Evolutionary conservation across 1,140 invertebrate species (phyloP), one percentile per base, ranked within the genome.

Genomic region (Drosophila repletoides): DNA sequence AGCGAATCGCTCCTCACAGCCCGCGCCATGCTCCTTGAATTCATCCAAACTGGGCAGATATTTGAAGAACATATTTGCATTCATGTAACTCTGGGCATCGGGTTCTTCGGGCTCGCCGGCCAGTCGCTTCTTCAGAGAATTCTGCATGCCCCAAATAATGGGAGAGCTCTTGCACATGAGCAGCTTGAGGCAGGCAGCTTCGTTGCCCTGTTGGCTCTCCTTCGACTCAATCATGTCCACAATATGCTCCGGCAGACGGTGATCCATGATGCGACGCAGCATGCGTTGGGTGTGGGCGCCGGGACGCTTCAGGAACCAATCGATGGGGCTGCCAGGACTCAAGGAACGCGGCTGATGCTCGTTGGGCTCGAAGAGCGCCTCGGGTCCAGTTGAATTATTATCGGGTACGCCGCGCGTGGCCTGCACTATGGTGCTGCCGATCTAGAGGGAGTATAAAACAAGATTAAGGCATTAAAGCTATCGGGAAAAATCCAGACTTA

Each of bases 111-210:
- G 71, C 40, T 75, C 53, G 52, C 72, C 49, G 17, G 48, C 26
- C 12, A 90, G 63, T 17, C 90, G 88, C 21, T 89, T 89, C 66
- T 91, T 91, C 1, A 95, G 84, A 1, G 93, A 92, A 22, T 92
- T 91, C 88, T 96, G 95, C 91, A 95, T 95, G 46, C 93, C 93
- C 89, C 91, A 92, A 61, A 96, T 93, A 29, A 96, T 93, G 1
- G 95, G 95, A 1, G 93, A 92, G 34, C 93, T 92, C 90, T 96
- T 96, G 81, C 96, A 97, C 51, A 96, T 89, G 6, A 97, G 84
- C 9, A 96, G 90, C 88, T 94, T 93, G 1, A 96, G 91, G 72
- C 95, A 97, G 48, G 93, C 92, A 5, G 91, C 91, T 12, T 92
- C 91, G 3, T 91, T 89, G 41, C 91, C 83, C 91, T 48, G 28